These are phyloP conservation scores for Calyptomena viridis DNA, from an alignment of 2,113 vertebrate genomes.

Conservation along the genomic window DNA sequence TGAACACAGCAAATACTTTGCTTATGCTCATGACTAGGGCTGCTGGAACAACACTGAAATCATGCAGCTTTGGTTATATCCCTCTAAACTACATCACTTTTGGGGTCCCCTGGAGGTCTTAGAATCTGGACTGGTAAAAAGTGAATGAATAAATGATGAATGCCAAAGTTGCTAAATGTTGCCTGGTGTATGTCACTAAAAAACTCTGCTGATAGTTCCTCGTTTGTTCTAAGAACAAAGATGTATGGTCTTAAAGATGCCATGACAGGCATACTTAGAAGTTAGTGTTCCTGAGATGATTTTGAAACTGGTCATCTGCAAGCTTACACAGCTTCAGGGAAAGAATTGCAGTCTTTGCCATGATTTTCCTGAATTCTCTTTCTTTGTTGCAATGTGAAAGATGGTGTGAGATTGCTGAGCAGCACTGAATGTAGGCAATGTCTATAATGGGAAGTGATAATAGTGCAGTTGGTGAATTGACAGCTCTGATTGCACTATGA, in stretches of 20 bases:
- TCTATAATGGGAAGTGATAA: neutral
- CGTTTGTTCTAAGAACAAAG: neutral
- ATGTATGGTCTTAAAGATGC: neutral
- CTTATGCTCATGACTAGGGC: neutral
- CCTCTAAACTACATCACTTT: neutral
- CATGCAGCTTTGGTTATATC: neutral
- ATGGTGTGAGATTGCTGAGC: slow-evolving; percentile 17
- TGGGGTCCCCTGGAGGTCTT: neutral
- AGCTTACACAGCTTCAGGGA: neutral
- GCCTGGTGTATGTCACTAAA: neutral
- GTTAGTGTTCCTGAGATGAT: neutral
- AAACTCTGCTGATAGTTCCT: neutral
- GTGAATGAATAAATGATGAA: neutral
- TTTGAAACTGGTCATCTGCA: neutral
- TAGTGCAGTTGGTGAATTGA: slow-evolving; percentile 47
- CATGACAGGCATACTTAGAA: neutral
- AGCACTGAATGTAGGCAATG: neutral
- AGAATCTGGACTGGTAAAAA: neutral
- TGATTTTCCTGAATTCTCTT: neutral
- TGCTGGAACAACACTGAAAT: neutral
- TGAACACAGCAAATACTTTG: neutral
- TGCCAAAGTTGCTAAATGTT: neutral
- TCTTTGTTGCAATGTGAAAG: neutral
- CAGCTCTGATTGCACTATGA: neutral
- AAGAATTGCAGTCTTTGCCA: neutral